phyloP scores from a whole-genome alignment of 2,888 invertebrate genomes.

The Hirtodrosophila trivittata region DNA sequence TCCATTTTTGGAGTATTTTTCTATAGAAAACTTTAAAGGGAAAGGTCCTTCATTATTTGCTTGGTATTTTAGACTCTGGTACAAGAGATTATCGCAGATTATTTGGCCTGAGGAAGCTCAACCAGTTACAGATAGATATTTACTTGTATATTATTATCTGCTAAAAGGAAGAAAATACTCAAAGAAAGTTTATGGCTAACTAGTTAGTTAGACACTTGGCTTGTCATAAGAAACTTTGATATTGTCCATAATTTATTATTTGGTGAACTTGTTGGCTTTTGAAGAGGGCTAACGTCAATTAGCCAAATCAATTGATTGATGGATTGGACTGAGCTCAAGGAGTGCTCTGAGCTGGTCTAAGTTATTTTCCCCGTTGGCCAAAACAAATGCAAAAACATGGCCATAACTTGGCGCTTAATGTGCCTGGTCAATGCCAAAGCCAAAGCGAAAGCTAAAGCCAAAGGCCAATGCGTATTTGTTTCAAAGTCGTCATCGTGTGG shows the following conservation, averaged over 20 bases:
- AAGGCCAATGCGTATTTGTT: conserved; percentile 68
- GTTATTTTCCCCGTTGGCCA: conserved; percentile 13
- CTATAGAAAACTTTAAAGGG: too few relatives aligned
- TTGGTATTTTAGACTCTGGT: too few relatives aligned
- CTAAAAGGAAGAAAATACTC: too few relatives aligned
- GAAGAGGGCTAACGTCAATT: conserved; percentile 14
- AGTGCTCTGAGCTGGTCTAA: conserved; percentile 18
- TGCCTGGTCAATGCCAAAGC: conserved; percentile 64
- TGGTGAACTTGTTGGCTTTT: conserved; percentile 2
- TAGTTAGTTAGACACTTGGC: too few relatives aligned
- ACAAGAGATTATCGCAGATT: too few relatives aligned
- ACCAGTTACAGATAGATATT: too few relatives aligned
- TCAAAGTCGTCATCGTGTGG: conserved; percentile 63
- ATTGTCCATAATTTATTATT: background rate
- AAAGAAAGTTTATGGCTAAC: too few relatives aligned
- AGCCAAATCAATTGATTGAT: conserved; percentile 44
- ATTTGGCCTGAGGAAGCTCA: too few relatives aligned
- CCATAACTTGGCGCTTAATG: conserved; percentile 59
- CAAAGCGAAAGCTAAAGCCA: conserved; percentile 69
- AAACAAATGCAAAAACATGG: conserved; percentile 38
- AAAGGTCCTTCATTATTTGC: too few relatives aligned
- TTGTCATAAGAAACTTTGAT: too few relatives aligned
- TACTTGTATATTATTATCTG: too few relatives aligned
- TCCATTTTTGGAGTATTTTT: too few relatives aligned
- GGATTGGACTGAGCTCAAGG: conserved; percentile 35